These are phyloP conservation scores for Alectoris magna DNA, from an alignment of 2,797 vertebrate species.

Conservation along the genomic window DNA sequence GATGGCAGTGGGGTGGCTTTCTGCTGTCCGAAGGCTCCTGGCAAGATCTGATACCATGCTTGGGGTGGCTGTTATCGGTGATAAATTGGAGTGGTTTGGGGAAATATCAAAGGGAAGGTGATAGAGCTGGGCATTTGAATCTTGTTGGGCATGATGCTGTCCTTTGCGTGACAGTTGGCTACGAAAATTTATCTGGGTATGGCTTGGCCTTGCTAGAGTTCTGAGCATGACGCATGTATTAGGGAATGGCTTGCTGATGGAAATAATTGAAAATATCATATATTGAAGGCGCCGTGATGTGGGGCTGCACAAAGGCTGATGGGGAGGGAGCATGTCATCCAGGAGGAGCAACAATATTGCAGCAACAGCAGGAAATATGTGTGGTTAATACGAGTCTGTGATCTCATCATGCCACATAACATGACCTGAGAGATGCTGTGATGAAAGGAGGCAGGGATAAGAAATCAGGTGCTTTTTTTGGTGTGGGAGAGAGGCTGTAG, in stretches of 20 bases:
- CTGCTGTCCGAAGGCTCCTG: background rate
- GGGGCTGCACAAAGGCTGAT: background rate
- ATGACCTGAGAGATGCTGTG: background rate
- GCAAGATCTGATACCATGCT: background rate
- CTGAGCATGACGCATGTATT: rapidly evolving
- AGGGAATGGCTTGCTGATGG: background rate
- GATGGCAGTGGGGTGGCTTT: background rate
- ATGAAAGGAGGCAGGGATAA: background rate
- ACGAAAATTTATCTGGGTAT: rapidly evolving
- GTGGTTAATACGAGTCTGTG: background rate
- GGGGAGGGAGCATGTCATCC: background rate
- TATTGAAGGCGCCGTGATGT: rapidly evolving
- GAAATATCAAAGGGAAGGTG: background rate
- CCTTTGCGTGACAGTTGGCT: background rate
- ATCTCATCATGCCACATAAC: rapidly evolving
- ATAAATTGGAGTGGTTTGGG: rapidly evolving
- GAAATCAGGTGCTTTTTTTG: background rate
- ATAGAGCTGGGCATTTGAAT: background rate
- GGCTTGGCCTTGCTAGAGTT: rapidly evolving
- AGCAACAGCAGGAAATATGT: rapidly evolving
- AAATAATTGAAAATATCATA: rapidly evolving
- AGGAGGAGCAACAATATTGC: rapidly evolving
- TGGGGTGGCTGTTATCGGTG: background rate
- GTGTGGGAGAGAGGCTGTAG: background rate
- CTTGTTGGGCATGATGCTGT: background rate